Percentiles rank a stretch among this genome's conserved stretches.
These are phyloP conservation scores for Eurois occulta DNA, from an alignment of 2,888 invertebrate genomes.

Conservation along the genomic window DNA sequence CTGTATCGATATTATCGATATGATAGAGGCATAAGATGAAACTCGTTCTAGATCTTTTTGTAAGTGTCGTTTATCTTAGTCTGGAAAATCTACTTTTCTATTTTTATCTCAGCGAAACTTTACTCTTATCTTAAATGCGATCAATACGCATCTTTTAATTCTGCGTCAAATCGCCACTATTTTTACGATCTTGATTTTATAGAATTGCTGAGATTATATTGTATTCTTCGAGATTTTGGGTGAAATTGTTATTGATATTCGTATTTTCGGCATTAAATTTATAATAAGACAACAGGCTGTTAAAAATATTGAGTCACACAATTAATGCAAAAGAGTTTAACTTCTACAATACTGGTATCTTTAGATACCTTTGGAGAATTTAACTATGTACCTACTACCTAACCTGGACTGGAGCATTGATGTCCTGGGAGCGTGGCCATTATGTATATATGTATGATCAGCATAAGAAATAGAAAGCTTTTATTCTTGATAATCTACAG, in stretches of 20 bases:
- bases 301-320: background rate
- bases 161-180: background rate
- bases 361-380: background rate
- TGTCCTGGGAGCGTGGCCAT: background rate
- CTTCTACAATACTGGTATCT: background rate
- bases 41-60: background rate
- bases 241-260: slow-evolving; percentile 1
- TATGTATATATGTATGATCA: background rate
- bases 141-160: background rate
- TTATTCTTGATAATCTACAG: background rate
- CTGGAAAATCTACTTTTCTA: slow-evolving; percentile 12
- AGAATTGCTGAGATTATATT: background rate
- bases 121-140: background rate
- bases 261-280: slow-evolving; percentile 1
- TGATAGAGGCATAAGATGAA: background rate
- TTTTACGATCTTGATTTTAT: background rate
- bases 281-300: background rate
- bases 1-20: slow-evolving; percentile 5
- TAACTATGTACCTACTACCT: background rate
- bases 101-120: slow-evolving; percentile 15
- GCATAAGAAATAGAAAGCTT: background rate
- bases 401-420: background rate
- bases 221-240: background rate
- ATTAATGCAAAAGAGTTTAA: background rate
- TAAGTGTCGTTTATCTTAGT: slow-evolving; percentile 1